Base-by-base conservation (phyloP, 2,797 vertebrate species). In the Triplophysa bombifrons region DNA sequence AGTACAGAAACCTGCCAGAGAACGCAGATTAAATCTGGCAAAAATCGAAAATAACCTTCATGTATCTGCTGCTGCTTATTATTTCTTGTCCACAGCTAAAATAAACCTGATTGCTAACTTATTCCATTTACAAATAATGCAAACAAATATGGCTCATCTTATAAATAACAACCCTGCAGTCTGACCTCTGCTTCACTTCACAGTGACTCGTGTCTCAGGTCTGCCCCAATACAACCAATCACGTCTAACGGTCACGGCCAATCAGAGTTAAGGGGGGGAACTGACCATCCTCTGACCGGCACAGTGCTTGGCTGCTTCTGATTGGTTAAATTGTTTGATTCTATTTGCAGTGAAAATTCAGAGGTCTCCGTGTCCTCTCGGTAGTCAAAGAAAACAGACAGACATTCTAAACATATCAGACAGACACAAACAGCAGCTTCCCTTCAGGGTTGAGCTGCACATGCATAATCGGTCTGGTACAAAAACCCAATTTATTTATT, bases 311-410 rank as follows among this genome's bases (percentile, higher is more conserved):
- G 38, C 48, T 55, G 66, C 30, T 72, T 72, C 74, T 67, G 64
- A 74, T 79, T 65, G 73, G 63, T 65, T 78, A 79, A 85, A 83
- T 74, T 48, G 75, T 73, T 76, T 83, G 70, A 82, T 75, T 87
- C 74, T 48, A 83, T 88, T 87, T 83, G 25, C 60, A 76, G 72
- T 50, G 22, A 73, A 76, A 83, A 86, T 78, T 70, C 11, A 27
- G 67, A 6, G 65, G 75, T 72, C 72, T 38, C 67, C 41, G 73
- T 72, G 82, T 83, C 78, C 72, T 79, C 69, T 74, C 27, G 34
- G 76, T 58, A 78, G 68, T 60, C 44, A 10, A 6, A 72, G 51
- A 74, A 66, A 75, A 80, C 71, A 56, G 68, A 69, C 73, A 64
- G 56, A 34, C 46, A 50, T 68, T 76, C 53, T 72, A 80, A 79